Base-by-base conservation (phyloP, 2,888 invertebrate species). In the Saturnia japonica region DNA sequence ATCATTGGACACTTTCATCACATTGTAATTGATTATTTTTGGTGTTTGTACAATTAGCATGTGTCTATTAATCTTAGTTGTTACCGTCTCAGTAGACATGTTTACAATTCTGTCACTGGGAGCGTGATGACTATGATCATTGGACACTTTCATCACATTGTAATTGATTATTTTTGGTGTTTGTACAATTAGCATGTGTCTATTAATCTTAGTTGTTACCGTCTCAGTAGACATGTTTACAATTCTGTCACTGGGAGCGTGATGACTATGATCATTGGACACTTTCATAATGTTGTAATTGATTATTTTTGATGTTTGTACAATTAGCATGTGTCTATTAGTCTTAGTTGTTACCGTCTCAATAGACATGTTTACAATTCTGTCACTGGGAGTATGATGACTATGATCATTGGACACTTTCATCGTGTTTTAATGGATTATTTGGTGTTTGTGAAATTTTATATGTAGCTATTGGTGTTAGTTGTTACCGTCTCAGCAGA, bases 201-300 rank as follows among this genome's bases (percentile, higher is more conserved):
- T 67, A 16, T 69, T 57, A 67, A 69, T 57, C 60, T 62, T n/a
- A 75, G 75, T 74, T 72, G 72, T 74, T 74, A 75, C 68, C 62
- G 12, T 12, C 72, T 72, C 72, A 73, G 74, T 71, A 69, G 73
- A 73, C 76, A 82, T 71, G 77, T 76, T 71, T n/a, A 7, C 60
- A 45, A 73, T 74, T 77, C 77, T 80, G 77, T 80, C 80, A 80
- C 80, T 81, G 78, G 78, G 77, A 74, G 22, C 69, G 68, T 77
- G 76, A 78, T 77, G 70, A 73, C 72, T 77, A 64, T 60, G 72
- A 70, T 47, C 71, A 71, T 9, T 9, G 28, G 75, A 74, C 64
- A 51, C n/a, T 43, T 19, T 12, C 16, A 42, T 22, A 3, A 4
- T 16, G 14, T 25, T 22, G 67, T 22, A 22, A 43, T 69, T 64